Percentiles rank a stretch among this genome's conserved stretches.
These are phyloP conservation scores for Calephelis virginiensis DNA, from an alignment of 1,140 invertebrate species.

Conservation along the genomic window DNA sequence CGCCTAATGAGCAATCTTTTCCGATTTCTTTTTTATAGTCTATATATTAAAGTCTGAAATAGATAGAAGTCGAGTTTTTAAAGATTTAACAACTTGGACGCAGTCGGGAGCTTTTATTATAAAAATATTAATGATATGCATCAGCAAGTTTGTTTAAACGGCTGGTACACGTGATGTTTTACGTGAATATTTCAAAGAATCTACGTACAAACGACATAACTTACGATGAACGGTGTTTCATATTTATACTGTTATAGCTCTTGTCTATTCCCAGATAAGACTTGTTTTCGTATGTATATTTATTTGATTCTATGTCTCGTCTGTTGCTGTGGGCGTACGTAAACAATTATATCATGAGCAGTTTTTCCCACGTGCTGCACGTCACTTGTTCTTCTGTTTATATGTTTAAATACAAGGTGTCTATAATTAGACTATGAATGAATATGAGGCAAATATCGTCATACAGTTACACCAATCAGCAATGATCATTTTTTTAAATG, in stretches of 20 bases:
- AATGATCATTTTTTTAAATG: constrained; percentile 21
- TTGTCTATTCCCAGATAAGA: constrained; percentile 16
- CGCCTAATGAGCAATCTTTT: no score
- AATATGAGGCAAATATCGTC: constrained; percentile 38
- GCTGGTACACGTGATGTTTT: neutral
- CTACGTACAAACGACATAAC: neutral
- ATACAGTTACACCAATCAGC: constrained; percentile 26
- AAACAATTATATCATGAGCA: constrained; percentile 55
- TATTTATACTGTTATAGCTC: constrained; percentile 18
- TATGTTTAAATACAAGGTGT: constrained; percentile 2
- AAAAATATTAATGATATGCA: neutral
- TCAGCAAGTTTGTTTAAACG: neutral
- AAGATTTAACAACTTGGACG: no score
- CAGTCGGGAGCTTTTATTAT: no score
- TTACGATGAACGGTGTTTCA: neutral
- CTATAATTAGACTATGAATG: constrained; percentile 50
- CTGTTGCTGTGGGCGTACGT: constrained; percentile 35
- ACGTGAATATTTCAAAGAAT: constrained; percentile 12
- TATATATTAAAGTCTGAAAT: no score
- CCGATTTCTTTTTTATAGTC: no score
- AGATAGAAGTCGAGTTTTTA: no score
- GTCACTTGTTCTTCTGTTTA: constrained; percentile 32
- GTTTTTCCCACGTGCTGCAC: constrained; percentile 48
- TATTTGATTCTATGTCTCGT: constrained; percentile 17
- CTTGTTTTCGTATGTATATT: constrained; percentile 20